These are phyloP conservation scores for Glossosoma conforme DNA, from an alignment of 1,140 invertebrate genomes.

Conservation along the genomic window DNA sequence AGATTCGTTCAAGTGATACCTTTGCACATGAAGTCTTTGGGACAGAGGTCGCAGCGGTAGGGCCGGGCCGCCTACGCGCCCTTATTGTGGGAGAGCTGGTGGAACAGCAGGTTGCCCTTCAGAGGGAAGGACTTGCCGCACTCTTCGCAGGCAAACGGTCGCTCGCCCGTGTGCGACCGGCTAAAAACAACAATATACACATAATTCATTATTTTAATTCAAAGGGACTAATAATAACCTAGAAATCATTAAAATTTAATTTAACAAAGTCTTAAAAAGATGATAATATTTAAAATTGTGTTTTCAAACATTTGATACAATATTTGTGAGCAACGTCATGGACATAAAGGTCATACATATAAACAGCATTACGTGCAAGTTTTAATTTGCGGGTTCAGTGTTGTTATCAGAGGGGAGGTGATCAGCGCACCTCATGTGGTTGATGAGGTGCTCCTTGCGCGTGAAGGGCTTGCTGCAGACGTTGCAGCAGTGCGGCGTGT, in stretches of 20 bases:
- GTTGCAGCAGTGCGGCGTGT: conserved; percentile 75
- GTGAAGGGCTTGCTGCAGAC: conserved; percentile 82
- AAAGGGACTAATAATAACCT: too few relatives aligned
- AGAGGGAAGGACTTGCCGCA: conserved; percentile 84
- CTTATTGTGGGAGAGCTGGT: conserved; percentile 91
- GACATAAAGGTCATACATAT: too few relatives aligned
- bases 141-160: conserved; percentile 72
- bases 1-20: too few relatives aligned
- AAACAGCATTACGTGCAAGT: too few relatives aligned
- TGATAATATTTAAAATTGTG: too few relatives aligned
- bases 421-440: conserved; percentile 66
- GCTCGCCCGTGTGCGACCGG: conserved; percentile 83
- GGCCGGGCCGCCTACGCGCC: conserved; percentile 74
- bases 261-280: too few relatives aligned
- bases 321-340: too few relatives aligned
- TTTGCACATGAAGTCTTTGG: conserved; percentile 96
- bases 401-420: too few relatives aligned
- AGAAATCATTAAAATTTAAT: too few relatives aligned
- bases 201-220: too few relatives aligned
- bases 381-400: neutral
- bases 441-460: conserved; percentile 74
- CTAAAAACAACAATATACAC: too few relatives aligned
- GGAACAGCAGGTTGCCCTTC: conserved; percentile 88
- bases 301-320: too few relatives aligned
- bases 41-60: conserved; percentile 92